These are phyloP conservation scores for Cynopterus brachyotis DNA, from an alignment of 2,113 vertebrate genomes.

Conservation along the genomic window DNA sequence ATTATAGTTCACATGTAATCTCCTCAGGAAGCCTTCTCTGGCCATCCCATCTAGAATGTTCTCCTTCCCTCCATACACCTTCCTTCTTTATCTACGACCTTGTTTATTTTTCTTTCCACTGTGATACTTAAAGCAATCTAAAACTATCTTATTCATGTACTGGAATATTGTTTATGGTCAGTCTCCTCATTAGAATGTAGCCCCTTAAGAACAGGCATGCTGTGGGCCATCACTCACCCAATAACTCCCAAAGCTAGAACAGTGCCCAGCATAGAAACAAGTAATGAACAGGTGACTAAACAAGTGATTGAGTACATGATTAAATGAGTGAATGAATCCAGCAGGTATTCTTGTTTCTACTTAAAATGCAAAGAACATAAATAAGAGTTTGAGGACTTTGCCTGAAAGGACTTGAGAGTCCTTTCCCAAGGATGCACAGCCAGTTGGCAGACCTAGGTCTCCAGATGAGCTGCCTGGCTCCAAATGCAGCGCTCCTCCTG, in stretches of 20 bases:
- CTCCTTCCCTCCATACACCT: background rate
- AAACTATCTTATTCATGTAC: background rate
- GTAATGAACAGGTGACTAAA: background rate
- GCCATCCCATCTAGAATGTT: background rate
- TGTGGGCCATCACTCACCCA: background rate
- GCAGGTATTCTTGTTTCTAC: background rate
- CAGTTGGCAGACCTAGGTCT: background rate
- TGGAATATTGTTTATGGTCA: background rate
- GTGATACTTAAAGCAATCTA: background rate
- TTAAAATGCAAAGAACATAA: conserved; percentile 2
- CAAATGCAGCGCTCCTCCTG: background rate
- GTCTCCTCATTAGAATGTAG: background rate
- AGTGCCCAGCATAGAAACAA: fast-evolving
- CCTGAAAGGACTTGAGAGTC: background rate
- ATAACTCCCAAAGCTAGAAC: background rate
- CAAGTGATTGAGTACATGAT: background rate
- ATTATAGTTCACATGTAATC: too few relatives aligned
- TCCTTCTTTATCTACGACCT: background rate
- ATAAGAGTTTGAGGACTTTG: background rate
- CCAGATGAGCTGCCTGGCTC: background rate
- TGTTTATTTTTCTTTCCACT: background rate
- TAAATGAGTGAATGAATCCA: background rate
- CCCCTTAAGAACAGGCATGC: too few relatives aligned
- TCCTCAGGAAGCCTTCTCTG: background rate
- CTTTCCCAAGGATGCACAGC: background rate